These are phyloP conservation scores for Tubiluchus corallicola DNA, from an alignment of 2,888 invertebrate genomes.

Conservation along the genomic window DNA sequence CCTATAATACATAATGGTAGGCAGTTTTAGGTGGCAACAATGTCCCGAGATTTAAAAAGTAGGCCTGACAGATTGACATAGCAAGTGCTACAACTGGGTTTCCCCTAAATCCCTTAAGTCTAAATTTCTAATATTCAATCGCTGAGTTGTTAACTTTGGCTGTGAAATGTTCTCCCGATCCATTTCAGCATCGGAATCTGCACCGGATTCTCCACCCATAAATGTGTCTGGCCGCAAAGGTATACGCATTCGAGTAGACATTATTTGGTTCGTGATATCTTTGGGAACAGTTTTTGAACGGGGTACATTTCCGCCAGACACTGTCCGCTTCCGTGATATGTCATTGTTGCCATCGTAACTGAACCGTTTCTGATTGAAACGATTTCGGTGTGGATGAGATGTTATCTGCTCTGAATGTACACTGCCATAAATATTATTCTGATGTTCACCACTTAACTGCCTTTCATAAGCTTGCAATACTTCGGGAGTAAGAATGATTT, in stretches of 20 bases:
- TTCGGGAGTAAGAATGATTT: not conserved
- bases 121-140: not conserved
- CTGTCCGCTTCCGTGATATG: not conserved
- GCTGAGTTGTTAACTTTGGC: not conserved
- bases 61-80: too few species aligned
- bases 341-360: not conserved
- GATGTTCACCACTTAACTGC: not conserved
- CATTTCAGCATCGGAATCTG: not conserved
- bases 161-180: not conserved
- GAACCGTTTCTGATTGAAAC: slow-evolving; percentile 44
- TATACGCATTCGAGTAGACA: not conserved
- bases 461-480: not conserved
- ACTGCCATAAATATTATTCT: not conserved
- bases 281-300: not conserved
- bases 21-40: too few species aligned
- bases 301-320: not conserved
- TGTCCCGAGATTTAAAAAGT: too few species aligned
- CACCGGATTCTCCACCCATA: not conserved
- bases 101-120: not conserved
- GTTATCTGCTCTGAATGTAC: not conserved
- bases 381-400: slow-evolving; percentile 35
- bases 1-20: too few species aligned
- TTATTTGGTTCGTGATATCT: slow-evolving; percentile 1
- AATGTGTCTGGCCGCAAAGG: not conserved
- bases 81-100: not conserved